Evolutionary conservation across 2,888 invertebrate genomes (phyloP).

Genomic region (Hemithea aestivaria): DNA sequence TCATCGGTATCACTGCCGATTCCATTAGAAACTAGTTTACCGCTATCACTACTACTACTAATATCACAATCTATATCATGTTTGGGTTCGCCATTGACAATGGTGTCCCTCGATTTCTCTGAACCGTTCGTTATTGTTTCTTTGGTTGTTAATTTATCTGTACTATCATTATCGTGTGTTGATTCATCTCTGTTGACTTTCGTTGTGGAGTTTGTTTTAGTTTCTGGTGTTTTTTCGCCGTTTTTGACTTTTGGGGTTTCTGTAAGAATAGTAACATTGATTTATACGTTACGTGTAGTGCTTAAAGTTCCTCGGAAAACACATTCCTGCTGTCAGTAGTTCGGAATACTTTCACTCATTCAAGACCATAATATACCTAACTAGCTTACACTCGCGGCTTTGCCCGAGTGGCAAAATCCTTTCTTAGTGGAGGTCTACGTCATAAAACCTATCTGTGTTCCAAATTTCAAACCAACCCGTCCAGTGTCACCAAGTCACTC

Average conservation of each 20-base stretch:
- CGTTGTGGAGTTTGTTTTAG: constrained; percentile 42
- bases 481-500: too few species aligned
- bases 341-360: too few species aligned
- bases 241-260: constrained; percentile 59
- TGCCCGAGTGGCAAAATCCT: too few species aligned
- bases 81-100: constrained; percentile 66
- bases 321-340: too few species aligned
- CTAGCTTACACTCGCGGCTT: too few species aligned
- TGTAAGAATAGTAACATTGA: constrained; percentile 34
- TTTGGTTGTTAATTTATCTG: constrained; percentile 66
- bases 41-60: constrained; percentile 74
- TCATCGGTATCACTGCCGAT: constrained; percentile 65
- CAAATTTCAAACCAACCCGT: too few species aligned
- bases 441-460: too few species aligned
- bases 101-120: constrained; percentile 47
- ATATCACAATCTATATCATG: constrained; percentile 74
- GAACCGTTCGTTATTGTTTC: constrained; percentile 69
- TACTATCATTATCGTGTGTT: constrained; percentile 47
- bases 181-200: constrained; percentile 60
- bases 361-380: too few species aligned
- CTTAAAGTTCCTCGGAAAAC: too few species aligned
- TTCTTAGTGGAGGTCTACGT: too few species aligned
- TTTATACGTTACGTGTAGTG: too few species aligned
- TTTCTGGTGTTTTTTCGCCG: constrained; percentile 53
- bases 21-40: constrained; percentile 75